phyloP scores from a whole-genome alignment of 1,140 invertebrate genomes.

The Eriosoma lanigerum region DNA sequence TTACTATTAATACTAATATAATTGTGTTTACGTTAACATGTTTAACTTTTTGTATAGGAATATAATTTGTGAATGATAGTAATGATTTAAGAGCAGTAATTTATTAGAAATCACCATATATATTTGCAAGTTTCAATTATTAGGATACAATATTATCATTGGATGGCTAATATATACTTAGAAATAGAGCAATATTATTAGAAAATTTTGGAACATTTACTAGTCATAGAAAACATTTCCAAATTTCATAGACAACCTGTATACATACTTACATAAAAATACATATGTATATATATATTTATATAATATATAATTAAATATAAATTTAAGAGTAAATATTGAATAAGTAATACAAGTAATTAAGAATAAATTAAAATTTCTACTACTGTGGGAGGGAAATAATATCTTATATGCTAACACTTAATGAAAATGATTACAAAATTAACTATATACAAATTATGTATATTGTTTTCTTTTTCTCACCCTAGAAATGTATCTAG shows the following conservation, averaged over 20 bases:
- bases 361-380: not conserved
- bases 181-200: too few species aligned
- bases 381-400: not conserved
- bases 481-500: slow-evolving; percentile 5
- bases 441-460: slow-evolving; percentile 40
- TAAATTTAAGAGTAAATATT: too few species aligned
- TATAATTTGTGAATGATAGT: not conserved
- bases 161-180: too few species aligned
- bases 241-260: too few species aligned
- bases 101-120: slow-evolving; percentile 2
- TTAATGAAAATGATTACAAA: slow-evolving; percentile 27
- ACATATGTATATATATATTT: not conserved
- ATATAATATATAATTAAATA: not conserved
- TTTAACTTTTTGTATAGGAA: too few species aligned
- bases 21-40: too few species aligned
- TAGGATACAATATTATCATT: too few species aligned
- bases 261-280: not conserved
- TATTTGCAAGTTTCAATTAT: too few species aligned
- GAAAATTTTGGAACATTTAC: too few species aligned
- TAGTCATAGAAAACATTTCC: too few species aligned
- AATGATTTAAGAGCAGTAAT: not conserved
- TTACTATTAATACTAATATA: too few species aligned
- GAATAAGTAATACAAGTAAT: too few species aligned
- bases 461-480: slow-evolving; percentile 27
- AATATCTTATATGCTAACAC: slow-evolving; percentile 33